A percentile compares a stretch with the other conserved stretches of the same genome.
Conservation (phyloP, 1,140 invertebrate species). For the Drosophila pectinifera region DNA sequence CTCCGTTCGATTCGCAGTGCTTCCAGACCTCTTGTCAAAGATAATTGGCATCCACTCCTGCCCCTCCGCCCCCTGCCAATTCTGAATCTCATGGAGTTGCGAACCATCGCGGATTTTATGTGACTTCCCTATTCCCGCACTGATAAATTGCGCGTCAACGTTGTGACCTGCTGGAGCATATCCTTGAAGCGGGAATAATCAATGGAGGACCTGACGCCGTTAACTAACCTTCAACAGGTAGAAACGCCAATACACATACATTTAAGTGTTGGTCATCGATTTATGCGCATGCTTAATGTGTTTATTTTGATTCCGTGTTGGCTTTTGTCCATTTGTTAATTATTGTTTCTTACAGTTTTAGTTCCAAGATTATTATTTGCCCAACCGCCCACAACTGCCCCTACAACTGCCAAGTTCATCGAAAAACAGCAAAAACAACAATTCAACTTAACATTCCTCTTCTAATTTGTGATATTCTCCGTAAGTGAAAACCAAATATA, state of each 20-base stretch:
- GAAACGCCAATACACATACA: conserved; percentile 21
- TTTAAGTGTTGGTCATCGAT: conserved; percentile 11
- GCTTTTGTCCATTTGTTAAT: conserved; percentile 32
- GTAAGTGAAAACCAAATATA: conserved; percentile 25
- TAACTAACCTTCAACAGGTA: conserved; percentile 83
- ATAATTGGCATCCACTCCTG: conserved; percentile 37
- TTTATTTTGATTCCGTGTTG: conserved; percentile 31
- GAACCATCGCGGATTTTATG: not conserved
- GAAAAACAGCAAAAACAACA: conserved; percentile 8
- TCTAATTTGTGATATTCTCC: conserved; percentile 32
- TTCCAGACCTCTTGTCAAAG: conserved; percentile 24
- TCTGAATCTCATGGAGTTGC: conserved; percentile 13
- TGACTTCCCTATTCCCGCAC: conserved; percentile 32
- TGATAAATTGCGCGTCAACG: conserved; percentile 26
- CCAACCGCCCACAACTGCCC: conserved; percentile 20
- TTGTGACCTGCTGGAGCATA: conserved; percentile 55
- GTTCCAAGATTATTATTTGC: conserved; percentile 48
- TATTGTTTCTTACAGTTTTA: conserved; percentile 73
- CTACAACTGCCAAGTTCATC: conserved; percentile 16
- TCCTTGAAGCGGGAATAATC: conserved; percentile 63
- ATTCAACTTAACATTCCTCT: conserved; percentile 23
- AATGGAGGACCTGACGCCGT: conserved; percentile 81
- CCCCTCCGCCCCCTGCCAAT: not conserved
- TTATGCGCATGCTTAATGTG: conserved; percentile 19
- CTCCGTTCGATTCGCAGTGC: conserved; percentile 26